Evolutionary conservation across 2,797 vertebrate genomes (phyloP), one percentile per base, ranked within the genome.

Genomic region (Clarias laeviceps): DNA sequence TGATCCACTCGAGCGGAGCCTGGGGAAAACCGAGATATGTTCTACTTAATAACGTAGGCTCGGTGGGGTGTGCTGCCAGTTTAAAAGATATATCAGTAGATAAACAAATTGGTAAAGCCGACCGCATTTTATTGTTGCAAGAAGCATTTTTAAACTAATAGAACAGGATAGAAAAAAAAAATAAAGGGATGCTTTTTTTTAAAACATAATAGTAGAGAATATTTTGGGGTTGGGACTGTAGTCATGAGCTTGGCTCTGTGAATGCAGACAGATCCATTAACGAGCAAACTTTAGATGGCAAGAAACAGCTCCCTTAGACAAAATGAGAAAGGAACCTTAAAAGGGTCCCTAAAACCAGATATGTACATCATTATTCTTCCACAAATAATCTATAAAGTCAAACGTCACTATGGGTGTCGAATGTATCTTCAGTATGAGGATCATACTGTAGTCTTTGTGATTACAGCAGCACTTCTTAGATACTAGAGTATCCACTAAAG

Each of bases 1-100:
- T 80, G 83, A 80, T 80, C 54, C 76, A 72, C 65, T 72, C 80
- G 34, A 85, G 65, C 66, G 24, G 12, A 61, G 77, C 65, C 74
- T 40, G 50, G 54, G 45, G 29, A 77, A 65, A 66, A 80, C 78
- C 6, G 61, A 62, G 17, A 65, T 80, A 65, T 64, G 29, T 66
- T 65, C 24, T 45, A 80, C 15, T 2, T 50, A 80, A 64, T 45
- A 15, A 45, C 78, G 17, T 12, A 4, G 34, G 34, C 77, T 50
- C 24, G 1, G 15, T 65, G 37, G 34, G n/a, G 65, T 54, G 65
- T 4, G 18, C 29, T 80, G n/a, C n/a, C 62, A 54, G 37, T 22
- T 80, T 66, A 66, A 62, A n/a, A 32, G 29, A 57, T 57, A 20
- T 76, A n/a, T 56, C 20, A 22, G 9, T 59, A 22, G 20, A 76